A percentile compares a stretch with the other conserved stretches of the same genome.
Conservation (phyloP, 2,113 vertebrate species). For the Campylorhamphus procurvoides region DNA sequence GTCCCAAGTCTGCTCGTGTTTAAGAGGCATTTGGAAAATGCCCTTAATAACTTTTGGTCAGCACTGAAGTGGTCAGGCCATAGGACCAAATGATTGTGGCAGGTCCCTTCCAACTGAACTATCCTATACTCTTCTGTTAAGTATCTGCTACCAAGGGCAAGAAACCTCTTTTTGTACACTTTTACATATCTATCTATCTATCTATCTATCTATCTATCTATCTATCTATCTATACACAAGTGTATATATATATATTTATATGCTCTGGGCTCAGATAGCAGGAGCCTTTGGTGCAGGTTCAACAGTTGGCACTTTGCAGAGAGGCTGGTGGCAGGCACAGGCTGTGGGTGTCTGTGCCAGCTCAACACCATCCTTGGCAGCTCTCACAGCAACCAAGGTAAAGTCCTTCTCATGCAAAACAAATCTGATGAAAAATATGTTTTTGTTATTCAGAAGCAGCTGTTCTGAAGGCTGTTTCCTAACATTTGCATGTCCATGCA, state of each 20-base stretch:
- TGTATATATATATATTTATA: too few relatives aligned
- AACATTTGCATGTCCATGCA: constrained; percentile 31
- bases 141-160: not conserved
- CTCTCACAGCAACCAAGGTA: not conserved
- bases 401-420: not conserved
- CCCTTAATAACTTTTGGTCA: not conserved
- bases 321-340: rapidly evolving
- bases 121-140: not conserved
- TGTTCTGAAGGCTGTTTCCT: not conserved
- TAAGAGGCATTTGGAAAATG: not conserved
- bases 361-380: not conserved
- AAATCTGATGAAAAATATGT: not conserved
- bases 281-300: not conserved
- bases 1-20: not conserved
- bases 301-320: not conserved
- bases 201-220: too few relatives aligned
- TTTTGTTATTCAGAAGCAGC: not conserved
- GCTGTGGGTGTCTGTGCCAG: not conserved
- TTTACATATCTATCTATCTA: not conserved
- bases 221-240: not conserved
- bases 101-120: not conserved
- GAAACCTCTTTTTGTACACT: not conserved
- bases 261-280: not conserved
- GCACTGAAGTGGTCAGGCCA: not conserved
- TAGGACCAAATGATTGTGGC: not conserved